Evolutionary conservation across 2,113 vertebrate genomes (phyloP), one percentile per base, ranked within the genome.

Genomic region (Thalassarche chlororhynchos): DNA sequence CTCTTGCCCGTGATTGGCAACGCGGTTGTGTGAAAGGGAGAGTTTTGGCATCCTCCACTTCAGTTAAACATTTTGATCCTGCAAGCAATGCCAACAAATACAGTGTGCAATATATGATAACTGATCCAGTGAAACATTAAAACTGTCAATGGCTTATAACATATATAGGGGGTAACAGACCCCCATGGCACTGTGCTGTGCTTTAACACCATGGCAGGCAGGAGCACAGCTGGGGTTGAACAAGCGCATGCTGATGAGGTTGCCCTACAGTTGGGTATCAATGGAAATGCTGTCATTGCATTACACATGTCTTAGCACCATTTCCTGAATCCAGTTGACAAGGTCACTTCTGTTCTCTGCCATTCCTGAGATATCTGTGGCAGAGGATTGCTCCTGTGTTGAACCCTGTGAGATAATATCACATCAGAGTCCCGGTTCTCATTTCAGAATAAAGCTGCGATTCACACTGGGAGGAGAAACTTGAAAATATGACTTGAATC

Each of bases 21-120:
- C 1, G 0, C 4, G 3, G 55, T 20, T 64, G 12, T 9, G 4
- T 25, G 8, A 66, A 54, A 66, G 10, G 14, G 5, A 40, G 9
- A 61, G 15, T 54, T 87, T 70, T 31, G 7, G 13, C 24, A 61
- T 61, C 24, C 10, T 78, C 58, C 31, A 47, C 28, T 54, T 58
- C 6, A 44, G n/a, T 52, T 77, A 72, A 44, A 36, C 9, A 8
- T 47, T 23, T 90, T n/a, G 3, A 60, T 65, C 44, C 18, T 58
- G 3, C 4, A 18, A 40, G 26, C 23, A 25, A 14, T 36, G 6
- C 20, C 57, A 69, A 19, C 32, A 71, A 28, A 32, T 7, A 10
- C 16, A 28, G 16, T 4, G 10, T 52, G 28, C 20, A n/a, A 34
- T 42, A 40, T 21, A 14, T 1, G 7, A 36, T 20, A 70, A 10